These are phyloP conservation scores for Ptiloglossa arizonensis DNA, from an alignment of 1,140 invertebrate genomes.

Conservation along the genomic window DNA sequence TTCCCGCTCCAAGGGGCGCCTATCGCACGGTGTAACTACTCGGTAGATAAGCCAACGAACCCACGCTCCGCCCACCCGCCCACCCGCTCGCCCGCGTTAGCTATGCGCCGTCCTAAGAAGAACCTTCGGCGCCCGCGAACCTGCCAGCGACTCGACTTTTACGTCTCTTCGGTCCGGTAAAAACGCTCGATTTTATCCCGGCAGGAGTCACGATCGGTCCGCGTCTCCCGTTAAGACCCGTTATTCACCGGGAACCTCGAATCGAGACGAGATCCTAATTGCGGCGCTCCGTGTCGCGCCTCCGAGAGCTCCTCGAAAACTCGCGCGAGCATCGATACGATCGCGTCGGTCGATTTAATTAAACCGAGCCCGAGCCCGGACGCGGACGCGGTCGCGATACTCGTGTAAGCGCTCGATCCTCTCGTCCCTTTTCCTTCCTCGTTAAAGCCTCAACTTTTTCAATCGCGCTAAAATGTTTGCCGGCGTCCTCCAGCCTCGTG, in stretches of 20 bases:
- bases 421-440: constrained; percentile 13
- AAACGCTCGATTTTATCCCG: not conserved
- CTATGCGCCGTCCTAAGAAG: not conserved
- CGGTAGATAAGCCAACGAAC: constrained; percentile 43
- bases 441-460: constrained; percentile 59
- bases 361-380: not conserved
- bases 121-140: not conserved
- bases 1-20: constrained; percentile 28
- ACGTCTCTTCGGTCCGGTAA: not conserved
- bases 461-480: constrained; percentile 63
- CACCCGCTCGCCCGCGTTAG: not conserved
- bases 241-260: not conserved
- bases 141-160: not conserved
- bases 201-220: no score
- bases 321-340: constrained; percentile 2
- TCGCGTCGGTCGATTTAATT: constrained; percentile 22
- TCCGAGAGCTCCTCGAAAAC: not conserved
- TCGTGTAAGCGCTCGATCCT: constrained; percentile 13
- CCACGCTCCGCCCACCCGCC: not conserved
- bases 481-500: not conserved
- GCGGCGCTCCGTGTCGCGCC: constrained; percentile 20
- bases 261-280: constrained; percentile 2
- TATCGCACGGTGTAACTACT: constrained; percentile 37
- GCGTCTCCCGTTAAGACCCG: not conserved
- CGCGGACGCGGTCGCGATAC: not conserved